Conservation (phyloP, 2,113 vertebrate species). For the Pan paniscus region DNA sequence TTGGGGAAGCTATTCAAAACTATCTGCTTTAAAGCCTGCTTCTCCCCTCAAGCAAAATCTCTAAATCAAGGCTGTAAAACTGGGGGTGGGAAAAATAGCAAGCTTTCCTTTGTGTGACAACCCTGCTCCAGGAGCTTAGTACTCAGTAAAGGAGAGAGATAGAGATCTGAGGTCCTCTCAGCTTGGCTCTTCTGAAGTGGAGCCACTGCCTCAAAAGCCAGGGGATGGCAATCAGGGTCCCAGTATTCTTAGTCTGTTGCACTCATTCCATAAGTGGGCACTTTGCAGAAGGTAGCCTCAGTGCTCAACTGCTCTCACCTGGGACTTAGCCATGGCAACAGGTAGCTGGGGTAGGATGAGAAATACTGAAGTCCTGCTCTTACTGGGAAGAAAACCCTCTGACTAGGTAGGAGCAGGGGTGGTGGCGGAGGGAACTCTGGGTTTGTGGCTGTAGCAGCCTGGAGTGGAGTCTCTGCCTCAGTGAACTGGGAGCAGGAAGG, state of each 20-base stretch:
- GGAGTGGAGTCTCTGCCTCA: neutral
- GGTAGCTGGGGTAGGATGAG: neutral
- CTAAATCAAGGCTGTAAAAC: neutral
- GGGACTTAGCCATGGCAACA: neutral
- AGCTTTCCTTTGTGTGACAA: neutral
- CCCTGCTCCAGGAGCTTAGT: neutral
- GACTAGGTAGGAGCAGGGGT: neutral
- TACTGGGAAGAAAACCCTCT: neutral
- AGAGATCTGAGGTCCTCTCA: neutral
- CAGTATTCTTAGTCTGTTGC: neutral
- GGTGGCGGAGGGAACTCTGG: neutral
- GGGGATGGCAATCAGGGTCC: neutral
- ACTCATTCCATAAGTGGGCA: neutral
- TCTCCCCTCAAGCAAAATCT: neutral
- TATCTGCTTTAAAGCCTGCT: neutral
- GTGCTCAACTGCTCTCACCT: neutral
- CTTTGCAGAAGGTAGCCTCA: neutral
- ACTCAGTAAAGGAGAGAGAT: neutral
- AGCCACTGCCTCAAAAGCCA: neutral
- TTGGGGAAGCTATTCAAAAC: neutral
- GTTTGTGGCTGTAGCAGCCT: neutral
- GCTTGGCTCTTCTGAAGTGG: neutral
- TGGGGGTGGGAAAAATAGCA: neutral
- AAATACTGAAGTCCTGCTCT: neutral
- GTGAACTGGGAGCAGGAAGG: neutral